These are phyloP conservation scores for Porites evermanni DNA, from an alignment of 92 coral and sea anemone genomes.

Conservation along the genomic window DNA sequence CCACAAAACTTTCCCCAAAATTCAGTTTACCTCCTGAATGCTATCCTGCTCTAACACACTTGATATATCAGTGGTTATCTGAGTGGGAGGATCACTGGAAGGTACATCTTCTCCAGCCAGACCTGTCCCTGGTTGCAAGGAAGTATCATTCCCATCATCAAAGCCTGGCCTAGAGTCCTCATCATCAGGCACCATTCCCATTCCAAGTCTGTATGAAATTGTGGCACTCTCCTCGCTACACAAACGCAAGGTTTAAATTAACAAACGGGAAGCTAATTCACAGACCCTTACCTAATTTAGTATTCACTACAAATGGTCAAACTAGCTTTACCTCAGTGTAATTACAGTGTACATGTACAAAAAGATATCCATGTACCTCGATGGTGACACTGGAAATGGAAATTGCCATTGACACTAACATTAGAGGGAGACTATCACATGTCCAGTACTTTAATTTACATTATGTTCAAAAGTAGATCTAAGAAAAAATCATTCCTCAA, in stretches of 20 bases:
- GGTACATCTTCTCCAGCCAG: conserved; percentile 60
- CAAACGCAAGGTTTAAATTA: neutral
- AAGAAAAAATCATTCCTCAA: neutral
- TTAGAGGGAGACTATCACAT: too few relatives aligned
- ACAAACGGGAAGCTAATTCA: neutral
- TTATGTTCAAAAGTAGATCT: too few relatives aligned
- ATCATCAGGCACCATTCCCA: conserved; percentile 88
- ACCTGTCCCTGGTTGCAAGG: conserved; percentile 56
- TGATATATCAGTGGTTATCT: conserved; percentile 58
- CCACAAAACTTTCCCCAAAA: neutral
- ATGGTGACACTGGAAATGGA: too few relatives aligned
- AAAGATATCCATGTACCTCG: too few relatives aligned
- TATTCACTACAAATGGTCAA: too few relatives aligned
- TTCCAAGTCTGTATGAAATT: conserved; percentile 89
- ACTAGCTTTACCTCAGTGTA: too few relatives aligned
- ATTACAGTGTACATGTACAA: too few relatives aligned
- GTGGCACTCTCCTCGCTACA: conserved; percentile 96
- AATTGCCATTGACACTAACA: too few relatives aligned
- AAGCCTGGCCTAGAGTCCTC: conserved; percentile 77
- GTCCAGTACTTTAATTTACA: too few relatives aligned
- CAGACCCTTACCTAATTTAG: too few relatives aligned
- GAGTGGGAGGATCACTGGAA: conserved; percentile 53
- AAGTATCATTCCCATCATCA: conserved; percentile 82
- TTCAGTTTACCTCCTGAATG: conserved; percentile 19
- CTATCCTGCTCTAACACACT: conserved; percentile 41